phyloP scores from a whole-genome alignment of 2,797 vertebrate genomes.

The Neomorphus geoffroyi region DNA sequence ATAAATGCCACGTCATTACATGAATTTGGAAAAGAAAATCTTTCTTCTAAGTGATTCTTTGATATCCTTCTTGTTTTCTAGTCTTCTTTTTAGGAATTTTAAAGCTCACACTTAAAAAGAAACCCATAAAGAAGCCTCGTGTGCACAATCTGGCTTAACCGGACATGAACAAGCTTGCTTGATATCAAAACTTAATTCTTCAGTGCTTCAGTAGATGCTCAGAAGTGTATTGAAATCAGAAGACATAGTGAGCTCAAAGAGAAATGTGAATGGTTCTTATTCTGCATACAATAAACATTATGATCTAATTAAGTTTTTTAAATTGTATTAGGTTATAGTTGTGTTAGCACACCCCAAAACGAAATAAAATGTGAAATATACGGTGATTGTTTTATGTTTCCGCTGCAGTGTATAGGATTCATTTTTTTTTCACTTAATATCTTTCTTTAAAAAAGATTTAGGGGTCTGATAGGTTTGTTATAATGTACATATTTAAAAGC shows the following conservation, averaged over 20 bases:
- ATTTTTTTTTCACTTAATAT: neutral
- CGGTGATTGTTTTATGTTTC: neutral
- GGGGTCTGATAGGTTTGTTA: neutral
- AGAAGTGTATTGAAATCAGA: conserved; percentile 12
- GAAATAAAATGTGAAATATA: neutral
- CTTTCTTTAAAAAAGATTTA: neutral
- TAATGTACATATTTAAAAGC: neutral
- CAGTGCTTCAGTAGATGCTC: neutral
- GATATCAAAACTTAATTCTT: neutral
- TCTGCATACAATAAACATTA: neutral
- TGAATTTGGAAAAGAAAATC: neutral
- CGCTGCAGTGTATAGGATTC: neutral
- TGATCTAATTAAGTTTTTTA: neutral
- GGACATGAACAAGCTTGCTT: neutral
- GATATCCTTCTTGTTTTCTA: conserved; percentile 17
- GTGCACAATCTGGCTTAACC: neutral
- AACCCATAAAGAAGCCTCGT: neutral
- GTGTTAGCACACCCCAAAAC: neutral
- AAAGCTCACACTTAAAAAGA: neutral
- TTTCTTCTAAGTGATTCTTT: conserved; percentile 11
- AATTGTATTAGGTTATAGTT: neutral
- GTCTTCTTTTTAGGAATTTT: neutral
- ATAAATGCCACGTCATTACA: neutral
- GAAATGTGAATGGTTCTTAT: neutral
- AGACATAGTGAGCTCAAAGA: neutral